Evolutionary conservation across 2,888 invertebrate genomes (phyloP).

Genomic region (Patella caerulea): DNA sequence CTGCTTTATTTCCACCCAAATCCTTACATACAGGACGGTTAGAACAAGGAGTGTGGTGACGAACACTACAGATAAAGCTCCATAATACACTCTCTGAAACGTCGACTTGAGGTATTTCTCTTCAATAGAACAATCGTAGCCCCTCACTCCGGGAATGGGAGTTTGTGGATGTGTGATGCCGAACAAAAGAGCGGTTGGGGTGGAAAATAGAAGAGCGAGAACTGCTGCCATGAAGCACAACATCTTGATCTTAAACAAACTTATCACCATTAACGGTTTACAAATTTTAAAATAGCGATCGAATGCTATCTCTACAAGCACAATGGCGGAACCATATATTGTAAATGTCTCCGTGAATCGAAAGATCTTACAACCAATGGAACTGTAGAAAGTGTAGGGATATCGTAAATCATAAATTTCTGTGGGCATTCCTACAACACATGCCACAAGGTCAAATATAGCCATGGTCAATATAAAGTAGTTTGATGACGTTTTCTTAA

Average conservation of each 20-base stretch:
- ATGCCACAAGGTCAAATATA: constrained; percentile 58
- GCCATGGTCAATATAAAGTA: constrained; percentile 63
- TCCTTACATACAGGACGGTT: constrained; percentile 48
- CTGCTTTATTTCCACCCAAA: constrained; percentile 41
- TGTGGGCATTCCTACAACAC: constrained; percentile 56
- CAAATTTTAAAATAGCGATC: constrained; percentile 64
- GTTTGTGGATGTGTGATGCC: constrained; percentile 50
- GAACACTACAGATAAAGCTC: constrained; percentile 47
- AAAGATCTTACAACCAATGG: constrained; percentile 54
- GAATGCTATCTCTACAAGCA: constrained; percentile 59
- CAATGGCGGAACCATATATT: constrained; percentile 56
- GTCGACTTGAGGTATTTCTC: constrained; percentile 44
- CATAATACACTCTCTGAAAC: constrained; percentile 48
- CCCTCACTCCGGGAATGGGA: constrained; percentile 36
- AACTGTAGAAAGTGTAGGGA: constrained; percentile 57
- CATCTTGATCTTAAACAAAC: constrained; percentile 49
- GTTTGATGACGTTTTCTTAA: constrained; percentile 58
- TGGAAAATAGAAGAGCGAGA: constrained; percentile 46
- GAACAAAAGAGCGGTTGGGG: constrained; percentile 50
- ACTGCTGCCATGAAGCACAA: constrained; percentile 51
- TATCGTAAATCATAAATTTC: constrained; percentile 56
- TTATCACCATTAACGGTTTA: constrained; percentile 51
- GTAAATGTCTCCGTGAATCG: constrained; percentile 53
- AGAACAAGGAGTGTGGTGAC: constrained; percentile 49
- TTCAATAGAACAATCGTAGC: constrained; percentile 57